Evolutionary conservation across 2,113 vertebrate species (phyloP), one percentile per base, ranked within the genome.

Genomic region (Gasterosteus aculeatus): DNA sequence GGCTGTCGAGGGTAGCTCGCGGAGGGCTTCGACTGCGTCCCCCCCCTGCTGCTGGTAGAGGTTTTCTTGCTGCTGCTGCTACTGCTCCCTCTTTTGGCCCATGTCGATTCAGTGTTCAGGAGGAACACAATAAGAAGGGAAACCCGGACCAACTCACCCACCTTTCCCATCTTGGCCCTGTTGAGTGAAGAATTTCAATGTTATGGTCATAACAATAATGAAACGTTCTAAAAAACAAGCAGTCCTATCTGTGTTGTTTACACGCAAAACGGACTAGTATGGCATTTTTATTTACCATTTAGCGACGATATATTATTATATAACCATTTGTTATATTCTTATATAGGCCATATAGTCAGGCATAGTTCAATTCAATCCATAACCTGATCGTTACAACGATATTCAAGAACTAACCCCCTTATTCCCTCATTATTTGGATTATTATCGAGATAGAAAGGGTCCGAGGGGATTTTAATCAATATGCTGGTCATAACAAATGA

Each of bases 1-100:
- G 87, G 88, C 68, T 92, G 86, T 31, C 82, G 81, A 4, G 87
- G 90, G 59, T 91, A 89, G 74, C 64, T 91, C 53, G 92, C 75
- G 47, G 91, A 82, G 35, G 85, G 84, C 59, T 92, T 91, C 1
- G 90, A 76, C 1, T 92, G 71, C 16, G 89, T 86, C 4, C 85
- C 68, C 7, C 86, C 75, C 39, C 8, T 62, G 35, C 31, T 85
- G 69, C 6, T 59, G 26, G 57, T n/a, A 0, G 82, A 67, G 5
- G 72, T 66, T 47, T 87, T 91, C 60, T n/a, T 78, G 15, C 53
- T 5, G 31, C 53, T 63, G 44, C 73, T 51, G 38, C 75, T 47
- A 19, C 69, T 62, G 39, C 83, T 7, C 6, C 83, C 41, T 64
- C 1, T 90, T 75, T 77, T 89, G 41, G 85, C 91, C 83, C 77